A percentile compares a stretch with the other conserved stretches of the same genome.
Evolutionary conservation across 2,888 invertebrate species (phyloP).

Genomic region (Epiperipatus broadwayi): DNA sequence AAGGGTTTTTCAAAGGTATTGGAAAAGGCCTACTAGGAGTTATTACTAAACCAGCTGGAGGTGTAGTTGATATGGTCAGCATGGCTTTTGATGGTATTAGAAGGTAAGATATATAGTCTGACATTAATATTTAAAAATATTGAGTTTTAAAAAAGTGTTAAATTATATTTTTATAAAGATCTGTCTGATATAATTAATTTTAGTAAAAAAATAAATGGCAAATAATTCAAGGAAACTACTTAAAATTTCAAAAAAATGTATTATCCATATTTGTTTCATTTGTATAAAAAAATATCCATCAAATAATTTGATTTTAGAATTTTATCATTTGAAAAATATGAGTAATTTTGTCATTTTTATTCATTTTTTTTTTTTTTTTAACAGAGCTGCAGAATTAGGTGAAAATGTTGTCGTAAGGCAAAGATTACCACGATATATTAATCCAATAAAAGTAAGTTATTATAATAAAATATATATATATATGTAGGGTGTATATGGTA

Average conservation of each 20-base stretch:
- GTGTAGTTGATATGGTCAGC: conserved; percentile 40
- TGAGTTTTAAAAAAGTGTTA: too few species aligned
- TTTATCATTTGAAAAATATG: too few species aligned
- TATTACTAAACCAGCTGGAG: conserved; percentile 38
- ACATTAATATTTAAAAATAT: too few species aligned
- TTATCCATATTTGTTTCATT: too few species aligned
- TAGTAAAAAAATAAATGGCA: too few species aligned
- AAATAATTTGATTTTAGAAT: too few species aligned
- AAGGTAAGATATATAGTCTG: conserved; percentile 30
- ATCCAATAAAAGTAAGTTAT: conserved; percentile 41
- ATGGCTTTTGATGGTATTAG: conserved; percentile 46
- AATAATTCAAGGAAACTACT: too few species aligned
- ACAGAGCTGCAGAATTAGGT: conserved; percentile 41
- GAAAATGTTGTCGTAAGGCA: conserved; percentile 42
- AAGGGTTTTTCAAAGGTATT: conserved; percentile 45
- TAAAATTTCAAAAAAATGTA: too few species aligned
- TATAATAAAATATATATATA: neutral
- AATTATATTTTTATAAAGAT: too few species aligned
- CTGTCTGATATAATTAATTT: too few species aligned
- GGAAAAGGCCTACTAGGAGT: conserved; percentile 47
- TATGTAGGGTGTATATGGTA: neutral
- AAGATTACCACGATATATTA: conserved; percentile 48
- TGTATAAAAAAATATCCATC: too few species aligned
- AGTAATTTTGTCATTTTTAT: too few species aligned
- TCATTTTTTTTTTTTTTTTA: conserved; percentile 10